phyloP scores from a whole-genome alignment of 2,113 vertebrate species.

The Cnemophilus loriae region DNA sequence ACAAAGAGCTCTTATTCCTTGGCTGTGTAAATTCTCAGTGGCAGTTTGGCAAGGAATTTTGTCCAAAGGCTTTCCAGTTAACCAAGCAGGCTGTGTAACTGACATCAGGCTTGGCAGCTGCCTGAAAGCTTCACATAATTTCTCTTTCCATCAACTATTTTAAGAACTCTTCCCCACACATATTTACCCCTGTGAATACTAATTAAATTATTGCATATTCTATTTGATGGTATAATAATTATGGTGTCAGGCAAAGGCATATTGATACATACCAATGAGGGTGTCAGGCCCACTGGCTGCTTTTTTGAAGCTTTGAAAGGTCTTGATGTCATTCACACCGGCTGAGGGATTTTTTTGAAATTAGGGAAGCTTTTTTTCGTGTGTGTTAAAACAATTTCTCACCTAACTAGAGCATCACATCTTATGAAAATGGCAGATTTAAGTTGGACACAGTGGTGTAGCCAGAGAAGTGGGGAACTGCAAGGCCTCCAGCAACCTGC shows the following conservation, averaged over 20 bases:
- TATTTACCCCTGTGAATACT: neutral
- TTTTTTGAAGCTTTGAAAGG: neutral
- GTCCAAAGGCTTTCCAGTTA: neutral
- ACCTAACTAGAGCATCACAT: neutral
- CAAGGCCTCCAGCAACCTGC: neutral
- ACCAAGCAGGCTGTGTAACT: neutral
- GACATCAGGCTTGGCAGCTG: neutral
- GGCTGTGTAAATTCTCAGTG: neutral
- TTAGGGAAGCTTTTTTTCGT: neutral
- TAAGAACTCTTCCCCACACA: neutral
- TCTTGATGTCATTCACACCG: neutral
- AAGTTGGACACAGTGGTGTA: neutral
- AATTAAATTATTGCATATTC: slow-evolving; percentile 16
- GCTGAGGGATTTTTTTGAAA: neutral
- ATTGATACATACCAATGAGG: neutral
- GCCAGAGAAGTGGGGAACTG: neutral
- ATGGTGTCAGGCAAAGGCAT: neutral
- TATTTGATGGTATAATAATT: neutral
- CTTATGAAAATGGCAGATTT: neutral
- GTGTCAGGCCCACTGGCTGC: neutral
- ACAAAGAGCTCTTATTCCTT: neutral
- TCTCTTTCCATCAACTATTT: neutral
- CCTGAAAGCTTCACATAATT: neutral
- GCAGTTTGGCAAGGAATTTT: neutral
- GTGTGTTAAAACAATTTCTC: neutral